phyloP scores from a whole-genome alignment of 2,113 vertebrate species.

The Eidolon helvum region DNA sequence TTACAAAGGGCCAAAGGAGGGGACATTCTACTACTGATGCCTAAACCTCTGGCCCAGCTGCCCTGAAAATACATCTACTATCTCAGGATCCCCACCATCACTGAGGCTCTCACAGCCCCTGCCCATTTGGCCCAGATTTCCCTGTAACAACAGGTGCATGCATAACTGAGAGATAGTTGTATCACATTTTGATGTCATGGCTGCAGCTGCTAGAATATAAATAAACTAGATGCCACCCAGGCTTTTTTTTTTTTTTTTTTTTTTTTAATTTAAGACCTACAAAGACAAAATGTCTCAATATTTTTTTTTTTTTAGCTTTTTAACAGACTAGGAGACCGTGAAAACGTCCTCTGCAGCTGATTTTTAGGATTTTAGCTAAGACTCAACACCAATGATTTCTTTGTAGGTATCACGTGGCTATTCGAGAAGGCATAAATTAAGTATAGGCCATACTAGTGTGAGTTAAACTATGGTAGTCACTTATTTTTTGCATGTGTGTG shows the following conservation, averaged over 20 bases:
- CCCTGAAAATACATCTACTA: not conserved
- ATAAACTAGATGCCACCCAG: conserved; percentile 42
- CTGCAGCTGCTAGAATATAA: conserved; percentile 68
- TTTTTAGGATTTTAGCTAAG: not conserved
- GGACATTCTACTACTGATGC: not conserved
- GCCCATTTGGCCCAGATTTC: conserved; percentile 34
- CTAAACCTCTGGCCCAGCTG: not conserved
- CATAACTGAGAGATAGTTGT: conserved; percentile 33
- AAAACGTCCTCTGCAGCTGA: not conserved
- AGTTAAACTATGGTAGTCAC: not conserved
- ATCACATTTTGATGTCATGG: not conserved
- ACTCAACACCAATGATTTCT: not conserved
- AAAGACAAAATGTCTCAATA: not conserved
- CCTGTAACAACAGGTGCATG: conserved; percentile 61
- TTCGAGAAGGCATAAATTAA: not conserved
- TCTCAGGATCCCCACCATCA: not conserved
- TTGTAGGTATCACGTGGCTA: not conserved
- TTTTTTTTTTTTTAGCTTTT: not conserved
- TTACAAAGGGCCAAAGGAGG: not conserved
- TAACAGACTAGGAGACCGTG: not conserved
- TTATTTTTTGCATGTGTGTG: not conserved
- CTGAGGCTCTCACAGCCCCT: not conserved
- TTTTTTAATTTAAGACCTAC: not conserved
- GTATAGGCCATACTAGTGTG: not conserved
- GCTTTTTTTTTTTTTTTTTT: not conserved